Evolutionary conservation across 2,888 invertebrate species (phyloP), one percentile per base, ranked within the genome.

Genomic region (Chirona hameri): DNA sequence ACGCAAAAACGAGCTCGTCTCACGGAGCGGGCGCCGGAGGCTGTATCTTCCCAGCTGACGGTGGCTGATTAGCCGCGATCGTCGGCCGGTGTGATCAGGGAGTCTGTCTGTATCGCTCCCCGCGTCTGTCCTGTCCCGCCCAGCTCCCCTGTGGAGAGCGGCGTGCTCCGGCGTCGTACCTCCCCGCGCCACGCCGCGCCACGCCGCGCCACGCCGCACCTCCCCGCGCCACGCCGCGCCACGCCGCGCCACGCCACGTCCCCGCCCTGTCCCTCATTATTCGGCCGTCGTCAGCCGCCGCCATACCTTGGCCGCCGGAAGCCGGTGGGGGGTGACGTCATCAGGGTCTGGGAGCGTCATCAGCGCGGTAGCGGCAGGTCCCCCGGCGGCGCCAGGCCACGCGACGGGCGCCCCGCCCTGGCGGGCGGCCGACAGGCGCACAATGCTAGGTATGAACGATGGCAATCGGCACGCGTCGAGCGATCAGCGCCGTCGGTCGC

Each of bases 361-460:
- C 76, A 72, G 72, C 2, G 72, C 29, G 12, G 5, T 27, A 2
- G 27, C 12, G 69, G 29, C 69, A 72, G 72, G 72, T 72, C 72
- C 15, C 12, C 31, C 24, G 27, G 27, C 65, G 72, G 39, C 39
- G 18, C 52, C 52, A 7, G 52, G 52, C 52, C 15, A 12, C 15
- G 52, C 52, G 52, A 18, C 52, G 52, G 52, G 15, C 52, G 52
- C 52, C 52, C 52, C 48, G 48, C 48, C 48, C 48, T 39, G 24
- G 9, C 46, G 24, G 21, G 39, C 24, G 27, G 24, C 24, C 46
- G 46, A 46, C 76, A 24, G 76, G 39, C 76, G 76, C 76, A 76
- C 76, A 76, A 76, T 76, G 76, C 76, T 10, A 39, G 76, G 76
- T 76, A 76, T 76, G 76, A 76, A 76, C 39, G 76, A 76, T 76